Percentiles rank a stretch among this genome's conserved stretches.
phyloP scores from a whole-genome alignment of 2,888 invertebrate species.

The Heliconius cydno region DNA sequence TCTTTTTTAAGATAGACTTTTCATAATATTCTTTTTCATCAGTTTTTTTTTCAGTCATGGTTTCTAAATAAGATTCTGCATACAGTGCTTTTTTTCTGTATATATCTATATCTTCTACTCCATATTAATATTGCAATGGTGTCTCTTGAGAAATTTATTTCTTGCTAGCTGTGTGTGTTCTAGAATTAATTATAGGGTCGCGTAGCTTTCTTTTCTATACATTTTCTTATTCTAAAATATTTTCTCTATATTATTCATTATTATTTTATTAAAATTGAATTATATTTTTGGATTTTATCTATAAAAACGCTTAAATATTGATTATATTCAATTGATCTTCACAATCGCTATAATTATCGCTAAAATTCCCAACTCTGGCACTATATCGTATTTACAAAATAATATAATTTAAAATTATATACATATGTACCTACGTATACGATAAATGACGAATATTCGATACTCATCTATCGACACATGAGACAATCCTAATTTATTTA shows the following conservation, averaged over 20 bases:
- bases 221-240: not conserved
- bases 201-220: constrained; percentile 14
- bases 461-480: not conserved
- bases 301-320: not conserved
- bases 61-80: too few relatives aligned
- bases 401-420: not conserved
- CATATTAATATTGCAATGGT: constrained; percentile 37
- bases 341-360: too few relatives aligned
- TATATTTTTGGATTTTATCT: not conserved
- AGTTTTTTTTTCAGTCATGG: too few relatives aligned
- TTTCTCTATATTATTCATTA: not conserved
- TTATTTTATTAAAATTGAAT: not conserved
- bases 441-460: too few relatives aligned
- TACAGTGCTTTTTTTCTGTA: not conserved
- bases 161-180: constrained; percentile 27
- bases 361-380: too few relatives aligned
- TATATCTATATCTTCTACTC: not conserved
- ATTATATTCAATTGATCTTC: too few relatives aligned
- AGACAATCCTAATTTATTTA: constrained; percentile 41
- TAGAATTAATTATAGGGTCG: constrained; percentile 26
- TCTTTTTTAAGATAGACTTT: not conserved
- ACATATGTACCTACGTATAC: not conserved
- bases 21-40: too few relatives aligned
- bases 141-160: constrained; percentile 45
- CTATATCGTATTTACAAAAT: too few relatives aligned